phyloP scores from a whole-genome alignment of 2,888 invertebrate genomes.

The Tethea ocularis region DNA sequence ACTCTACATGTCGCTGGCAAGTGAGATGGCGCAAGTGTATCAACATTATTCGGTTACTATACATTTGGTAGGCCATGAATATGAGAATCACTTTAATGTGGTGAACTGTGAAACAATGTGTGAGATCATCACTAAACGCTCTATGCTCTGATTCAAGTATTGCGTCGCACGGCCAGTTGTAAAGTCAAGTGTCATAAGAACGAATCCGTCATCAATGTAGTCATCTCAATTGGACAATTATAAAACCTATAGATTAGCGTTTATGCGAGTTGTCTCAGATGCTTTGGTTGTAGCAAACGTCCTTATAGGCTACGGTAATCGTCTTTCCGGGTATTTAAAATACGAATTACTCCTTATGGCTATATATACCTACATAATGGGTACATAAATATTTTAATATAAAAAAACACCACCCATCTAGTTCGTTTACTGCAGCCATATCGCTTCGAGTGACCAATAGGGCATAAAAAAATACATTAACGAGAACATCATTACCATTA shows the following conservation, averaged over 20 bases:
- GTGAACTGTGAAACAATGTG: constrained; percentile 20
- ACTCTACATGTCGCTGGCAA: too few species aligned
- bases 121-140: constrained; percentile 57
- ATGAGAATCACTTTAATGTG: constrained; percentile 18
- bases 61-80: neutral
- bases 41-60: neutral
- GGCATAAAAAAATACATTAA: constrained; percentile 51
- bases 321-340: neutral
- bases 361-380: neutral
- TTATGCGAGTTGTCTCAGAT: too few species aligned
- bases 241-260: neutral
- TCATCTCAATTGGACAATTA: constrained; percentile 22
- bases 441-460: constrained; percentile 23
- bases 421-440: constrained; percentile 2
- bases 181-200: constrained; percentile 43
- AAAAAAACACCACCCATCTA: neutral
- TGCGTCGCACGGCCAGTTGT: constrained; percentile 32
- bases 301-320: too few species aligned
- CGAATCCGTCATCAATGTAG: constrained; percentile 26
- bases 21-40: too few species aligned
- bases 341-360: neutral
- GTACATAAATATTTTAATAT: neutral
- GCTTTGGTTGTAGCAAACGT: too few species aligned
- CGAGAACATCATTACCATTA: constrained; percentile 44
- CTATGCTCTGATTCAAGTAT: constrained; percentile 40